These are phyloP conservation scores for Leptothorax acervorum DNA, from an alignment of 2,888 invertebrate genomes.

Conservation along the genomic window DNA sequence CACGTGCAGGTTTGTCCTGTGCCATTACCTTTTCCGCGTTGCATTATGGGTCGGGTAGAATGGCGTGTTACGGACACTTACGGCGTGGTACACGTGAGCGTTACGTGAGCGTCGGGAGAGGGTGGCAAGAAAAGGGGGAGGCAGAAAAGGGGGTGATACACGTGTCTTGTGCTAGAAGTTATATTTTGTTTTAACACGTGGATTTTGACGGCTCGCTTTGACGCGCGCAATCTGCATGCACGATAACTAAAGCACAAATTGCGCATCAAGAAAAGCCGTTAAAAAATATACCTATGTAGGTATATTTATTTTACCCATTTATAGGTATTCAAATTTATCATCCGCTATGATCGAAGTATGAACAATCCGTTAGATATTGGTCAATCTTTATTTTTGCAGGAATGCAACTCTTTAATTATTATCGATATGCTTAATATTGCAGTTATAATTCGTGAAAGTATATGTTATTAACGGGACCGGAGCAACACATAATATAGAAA, in stretches of 20 bases:
- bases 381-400: background rate
- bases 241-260: background rate
- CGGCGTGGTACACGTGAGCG: constrained; percentile 61
- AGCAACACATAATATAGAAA: background rate
- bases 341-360: background rate
- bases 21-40: constrained; percentile 62
- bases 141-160: background rate
- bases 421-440: background rate
- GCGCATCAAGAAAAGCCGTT: background rate
- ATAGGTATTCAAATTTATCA: background rate
- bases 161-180: constrained; percentile 41
- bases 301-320: background rate
- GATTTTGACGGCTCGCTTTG: constrained; percentile 9
- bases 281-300: background rate
- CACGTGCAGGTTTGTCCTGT: constrained; percentile 68
- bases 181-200: constrained; percentile 37
- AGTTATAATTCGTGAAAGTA: background rate
- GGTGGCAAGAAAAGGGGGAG: constrained; percentile 34
- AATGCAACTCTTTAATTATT: background rate
- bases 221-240: background rate
- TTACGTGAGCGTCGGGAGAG: constrained; percentile 63
- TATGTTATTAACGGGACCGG: constrained; percentile 1
- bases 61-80: constrained; percentile 62
- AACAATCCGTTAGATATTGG: background rate
- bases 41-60: constrained; percentile 61